Percentiles rank a stretch among this genome's conserved stretches.
These are phyloP conservation scores for Pecten maximus DNA, from an alignment of 2,888 invertebrate genomes.

Conservation along the genomic window DNA sequence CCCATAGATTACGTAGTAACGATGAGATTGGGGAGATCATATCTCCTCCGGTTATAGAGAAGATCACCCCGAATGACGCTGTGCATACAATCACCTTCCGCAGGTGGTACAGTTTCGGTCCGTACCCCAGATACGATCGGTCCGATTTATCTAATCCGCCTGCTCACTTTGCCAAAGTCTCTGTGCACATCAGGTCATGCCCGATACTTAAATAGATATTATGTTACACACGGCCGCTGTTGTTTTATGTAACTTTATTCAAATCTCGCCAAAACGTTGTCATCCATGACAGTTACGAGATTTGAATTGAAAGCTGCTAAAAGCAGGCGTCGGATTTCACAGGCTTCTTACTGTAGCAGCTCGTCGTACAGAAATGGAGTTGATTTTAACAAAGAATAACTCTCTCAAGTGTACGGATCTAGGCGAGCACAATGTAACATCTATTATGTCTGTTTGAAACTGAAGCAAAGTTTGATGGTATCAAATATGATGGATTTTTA, in stretches of 20 bases:
- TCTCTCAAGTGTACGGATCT: neutral
- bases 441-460: neutral
- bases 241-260: conserved; percentile 30
- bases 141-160: neutral
- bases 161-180: neutral
- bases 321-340: neutral
- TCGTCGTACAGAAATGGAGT: neutral
- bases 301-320: neutral
- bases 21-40: neutral
- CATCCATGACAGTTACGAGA: conserved; percentile 25
- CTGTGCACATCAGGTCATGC: neutral
- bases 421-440: neutral
- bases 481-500: neutral
- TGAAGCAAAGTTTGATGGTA: neutral
- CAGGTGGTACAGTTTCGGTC: neutral
- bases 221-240: conserved; percentile 11
- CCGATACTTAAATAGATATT: neutral
- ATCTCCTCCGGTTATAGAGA: neutral
- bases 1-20: neutral
- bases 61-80: neutral
- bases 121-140: neutral
- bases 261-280: neutral
- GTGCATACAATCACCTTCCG: neutral
- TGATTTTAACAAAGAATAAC: neutral
- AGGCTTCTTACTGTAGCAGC: neutral